Percentiles rank a stretch among this genome's conserved stretches.
Conservation (phyloP, 2,797 vertebrate genomes). For the Valencia hispanica region DNA sequence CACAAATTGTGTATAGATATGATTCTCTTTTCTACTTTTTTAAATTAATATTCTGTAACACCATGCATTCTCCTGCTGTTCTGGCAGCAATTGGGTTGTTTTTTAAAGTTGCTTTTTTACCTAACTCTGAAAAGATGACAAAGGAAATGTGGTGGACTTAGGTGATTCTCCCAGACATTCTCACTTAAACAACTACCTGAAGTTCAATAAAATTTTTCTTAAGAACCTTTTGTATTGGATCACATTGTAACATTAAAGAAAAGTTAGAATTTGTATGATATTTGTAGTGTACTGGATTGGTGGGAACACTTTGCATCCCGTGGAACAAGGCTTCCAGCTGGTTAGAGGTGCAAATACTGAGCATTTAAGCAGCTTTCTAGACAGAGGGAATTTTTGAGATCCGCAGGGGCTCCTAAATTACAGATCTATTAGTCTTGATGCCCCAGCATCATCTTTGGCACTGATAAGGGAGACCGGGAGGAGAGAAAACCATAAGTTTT, state of each 20-base stretch:
- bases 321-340: not conserved
- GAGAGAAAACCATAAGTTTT: not conserved
- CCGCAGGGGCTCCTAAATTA: too few species aligned
- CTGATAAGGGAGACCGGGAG: not conserved
- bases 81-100: not conserved
- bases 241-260: not conserved
- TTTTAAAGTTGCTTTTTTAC: too few species aligned
- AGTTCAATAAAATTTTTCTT: not conserved
- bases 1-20: slow-evolving; percentile 54
- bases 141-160: not conserved
- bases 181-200: not conserved
- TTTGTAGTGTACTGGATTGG: not conserved
- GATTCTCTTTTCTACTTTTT: slow-evolving; percentile 61
- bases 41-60: not conserved
- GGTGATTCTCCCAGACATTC: not conserved
- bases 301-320: not conserved
- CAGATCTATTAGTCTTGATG: not conserved
- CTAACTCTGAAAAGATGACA: not conserved
- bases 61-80: not conserved
- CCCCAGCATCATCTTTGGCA: not conserved
- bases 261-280: not conserved
- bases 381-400: not conserved
- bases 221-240: not conserved
- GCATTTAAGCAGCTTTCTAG: not conserved
- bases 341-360: not conserved